These are phyloP conservation scores for Leptogaster cylindrica DNA, from an alignment of 2,888 invertebrate species.

Conservation along the genomic window DNA sequence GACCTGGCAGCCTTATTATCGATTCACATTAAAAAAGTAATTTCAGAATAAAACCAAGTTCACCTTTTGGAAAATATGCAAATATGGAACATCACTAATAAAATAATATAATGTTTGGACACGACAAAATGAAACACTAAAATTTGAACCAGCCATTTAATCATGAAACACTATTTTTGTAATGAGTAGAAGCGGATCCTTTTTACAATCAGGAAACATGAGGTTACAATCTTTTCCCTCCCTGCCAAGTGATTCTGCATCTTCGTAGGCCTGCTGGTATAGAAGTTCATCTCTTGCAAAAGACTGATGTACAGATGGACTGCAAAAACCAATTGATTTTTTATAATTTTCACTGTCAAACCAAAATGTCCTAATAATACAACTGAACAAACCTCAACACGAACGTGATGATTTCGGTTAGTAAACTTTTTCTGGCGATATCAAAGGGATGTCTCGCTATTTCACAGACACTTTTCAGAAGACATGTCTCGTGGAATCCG, in stretches of 20 bases:
- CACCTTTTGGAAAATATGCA: too few species aligned
- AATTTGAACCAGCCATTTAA: too few species aligned
- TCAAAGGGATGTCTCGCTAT: constrained; percentile 69
- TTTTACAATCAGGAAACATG: constrained; percentile 55
- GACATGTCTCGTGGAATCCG: constrained; percentile 72
- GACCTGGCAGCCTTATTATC: too few species aligned
- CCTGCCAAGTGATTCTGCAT: constrained; percentile 57
- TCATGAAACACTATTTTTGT: constrained; percentile 50
- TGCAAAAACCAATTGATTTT: constrained; percentile 52
- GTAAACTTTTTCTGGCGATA: constrained; percentile 64
- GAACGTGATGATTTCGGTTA: constrained; percentile 72
- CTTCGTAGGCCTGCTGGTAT: constrained; percentile 56
- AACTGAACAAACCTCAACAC: constrained; percentile 68
- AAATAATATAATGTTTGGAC: too few species aligned
- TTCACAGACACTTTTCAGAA: constrained; percentile 73
- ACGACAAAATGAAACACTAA: too few species aligned
- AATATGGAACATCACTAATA: too few species aligned
- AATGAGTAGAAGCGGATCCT: constrained; percentile 52
- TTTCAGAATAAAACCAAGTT: too few species aligned
- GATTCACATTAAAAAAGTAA: too few species aligned
- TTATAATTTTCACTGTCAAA: too few species aligned
- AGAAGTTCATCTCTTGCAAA: constrained; percentile 64
- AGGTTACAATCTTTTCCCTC: constrained; percentile 55
- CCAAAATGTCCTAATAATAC: not conserved
- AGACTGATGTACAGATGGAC: constrained; percentile 65